These are phyloP conservation scores for Leistus spinibarbis DNA, from an alignment of 2,888 invertebrate species.

Conservation along the genomic window DNA sequence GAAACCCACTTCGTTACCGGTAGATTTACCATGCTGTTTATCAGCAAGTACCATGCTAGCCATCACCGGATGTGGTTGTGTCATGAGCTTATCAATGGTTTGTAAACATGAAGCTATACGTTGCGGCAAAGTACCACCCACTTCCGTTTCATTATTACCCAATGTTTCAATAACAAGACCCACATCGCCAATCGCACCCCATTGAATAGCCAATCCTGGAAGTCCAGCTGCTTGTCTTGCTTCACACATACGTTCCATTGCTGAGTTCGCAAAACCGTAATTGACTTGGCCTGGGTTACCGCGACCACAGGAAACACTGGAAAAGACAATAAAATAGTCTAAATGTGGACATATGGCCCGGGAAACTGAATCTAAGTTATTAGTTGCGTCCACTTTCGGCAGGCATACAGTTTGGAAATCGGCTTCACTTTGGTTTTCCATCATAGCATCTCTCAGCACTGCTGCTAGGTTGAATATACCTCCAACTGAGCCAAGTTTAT, in stretches of 20 bases:
- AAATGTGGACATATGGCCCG: slow-evolving; percentile 78
- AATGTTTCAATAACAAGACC: slow-evolving; percentile 90
- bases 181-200: slow-evolving; percentile 99
- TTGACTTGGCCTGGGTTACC: slow-evolving; percentile 97
- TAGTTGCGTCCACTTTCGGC: slow-evolving; percentile 87
- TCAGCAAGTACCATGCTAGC: slow-evolving; percentile 88
- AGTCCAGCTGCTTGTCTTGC: slow-evolving; percentile 80
- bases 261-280: slow-evolving; percentile 96
- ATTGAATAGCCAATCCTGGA: slow-evolving; percentile 90
- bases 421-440: slow-evolving; percentile 83
- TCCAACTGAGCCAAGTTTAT: slow-evolving; percentile 74
- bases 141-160: slow-evolving; percentile 87
- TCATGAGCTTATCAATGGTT: slow-evolving; percentile 88
- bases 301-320: slow-evolving; percentile 94
- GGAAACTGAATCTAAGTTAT: slow-evolving; percentile 79
- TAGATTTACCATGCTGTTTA: slow-evolving; percentile 69
- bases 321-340: slow-evolving; percentile 95
- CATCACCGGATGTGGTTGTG: slow-evolving; percentile 82
- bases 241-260: slow-evolving; percentile 96
- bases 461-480: slow-evolving; percentile 95
- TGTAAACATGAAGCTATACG: slow-evolving; percentile 91
- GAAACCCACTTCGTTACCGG: slow-evolving; percentile 67
- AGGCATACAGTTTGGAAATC: slow-evolving; percentile 80
- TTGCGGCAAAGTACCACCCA: slow-evolving; percentile 96
- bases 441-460: slow-evolving; percentile 84